Percentiles rank a stretch among this genome's conserved stretches.
phyloP scores from a whole-genome alignment of 2,797 vertebrate genomes.

The Protonibea diacanthus region DNA sequence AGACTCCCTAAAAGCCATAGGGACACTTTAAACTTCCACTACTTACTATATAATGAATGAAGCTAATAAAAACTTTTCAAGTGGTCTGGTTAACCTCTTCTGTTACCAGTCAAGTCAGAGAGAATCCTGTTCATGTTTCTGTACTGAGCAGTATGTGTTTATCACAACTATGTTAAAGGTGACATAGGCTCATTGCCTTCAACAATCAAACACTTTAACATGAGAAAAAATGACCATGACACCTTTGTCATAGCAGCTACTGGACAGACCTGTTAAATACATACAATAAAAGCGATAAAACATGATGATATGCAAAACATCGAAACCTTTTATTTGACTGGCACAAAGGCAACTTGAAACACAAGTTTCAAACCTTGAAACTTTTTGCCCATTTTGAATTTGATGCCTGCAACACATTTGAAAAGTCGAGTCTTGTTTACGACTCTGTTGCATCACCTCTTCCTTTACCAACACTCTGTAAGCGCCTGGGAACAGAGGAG shows the following conservation, averaged over 20 bases:
- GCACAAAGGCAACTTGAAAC: too few relatives aligned
- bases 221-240: conserved; percentile 3
- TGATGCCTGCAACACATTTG: too few relatives aligned
- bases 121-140: neutral
- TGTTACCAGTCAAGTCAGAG: neutral
- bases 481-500: too few relatives aligned
- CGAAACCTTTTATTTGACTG: too few relatives aligned
- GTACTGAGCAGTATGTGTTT: neutral
- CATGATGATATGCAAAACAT: too few relatives aligned
- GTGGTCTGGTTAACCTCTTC: neutral
- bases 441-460: too few relatives aligned
- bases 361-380: too few relatives aligned
- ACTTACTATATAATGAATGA: neutral
- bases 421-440: too few relatives aligned
- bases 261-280: conserved; percentile 7
- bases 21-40: neutral
- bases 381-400: too few relatives aligned
- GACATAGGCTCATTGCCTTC: neutral
- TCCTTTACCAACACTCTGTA: too few relatives aligned
- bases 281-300: too few relatives aligned
- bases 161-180: neutral
- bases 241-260: neutral
- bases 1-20: too few relatives aligned
- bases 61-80: neutral
- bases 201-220: neutral